Evolutionary conservation across 2,888 invertebrate genomes (phyloP), one percentile per base, ranked within the genome.

Genomic region (Latrodectus elegans): DNA sequence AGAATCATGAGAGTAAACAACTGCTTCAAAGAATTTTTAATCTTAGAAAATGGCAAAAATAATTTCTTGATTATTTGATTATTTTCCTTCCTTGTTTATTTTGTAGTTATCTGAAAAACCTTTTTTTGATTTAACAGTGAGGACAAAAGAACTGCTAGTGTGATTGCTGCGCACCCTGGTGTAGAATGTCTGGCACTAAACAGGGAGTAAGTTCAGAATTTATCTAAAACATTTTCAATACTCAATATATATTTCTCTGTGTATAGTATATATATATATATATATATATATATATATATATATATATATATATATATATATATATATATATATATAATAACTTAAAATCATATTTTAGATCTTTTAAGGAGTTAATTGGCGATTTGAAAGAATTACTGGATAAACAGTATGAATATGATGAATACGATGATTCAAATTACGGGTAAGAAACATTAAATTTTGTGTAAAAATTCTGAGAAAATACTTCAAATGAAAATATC

Each of bases 161-260:
- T 97, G 38, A 96, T 96, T 71, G 98, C 98, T 0, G 94, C 96
- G 91, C 95, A 77, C 94, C 97, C 38, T 95, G 97, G 88, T 95
- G 97, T 79, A 95, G 98, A 93, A 90, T 98, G 98, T 91, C 94
- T 98, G 38, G 96, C 96, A 0, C 93, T 98, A 51, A 96, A 97
- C 90, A 77, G 89, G 83, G 86, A 86, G 89, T 89, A 71, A 88
- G 85, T 80, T 65, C 22, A 52, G 49, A 15, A 38, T 38, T 38
- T 38, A 6, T 38, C 3, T 38, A 22, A 22, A 22, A 22, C n/a
- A n/a, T n/a, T n/a, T n/a, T n/a, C n/a, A n/a, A n/a, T n/a, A n/a
- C n/a, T n/a, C n/a, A n/a, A n/a, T 38, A 38, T 38, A 38, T 38
- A 38, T 38, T 2, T 38, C 3, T 38, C 3, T 38, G 38, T 38